Evolutionary conservation across 2,888 invertebrate species (phyloP).

Genomic region (Brachypterus glaber): DNA sequence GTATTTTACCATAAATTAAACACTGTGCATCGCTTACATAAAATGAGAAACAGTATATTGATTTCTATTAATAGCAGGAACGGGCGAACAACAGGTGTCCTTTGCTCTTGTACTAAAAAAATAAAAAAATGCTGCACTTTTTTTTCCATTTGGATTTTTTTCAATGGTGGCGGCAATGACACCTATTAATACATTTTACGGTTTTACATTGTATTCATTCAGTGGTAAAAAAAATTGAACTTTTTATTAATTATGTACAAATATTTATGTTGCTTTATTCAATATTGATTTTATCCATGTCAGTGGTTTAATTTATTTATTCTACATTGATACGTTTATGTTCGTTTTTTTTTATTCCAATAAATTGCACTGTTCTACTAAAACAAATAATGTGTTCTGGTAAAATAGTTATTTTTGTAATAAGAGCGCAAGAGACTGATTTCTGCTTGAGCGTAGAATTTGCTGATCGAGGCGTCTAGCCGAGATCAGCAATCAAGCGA

Average conservation of each 20-base stretch:
- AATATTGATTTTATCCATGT: conserved; percentile 15
- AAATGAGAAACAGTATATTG: conserved; percentile 29
- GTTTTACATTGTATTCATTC: conserved; percentile 34
- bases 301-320: conserved; percentile 15
- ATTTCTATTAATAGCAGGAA: conserved; percentile 33
- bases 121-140: conserved; percentile 28
- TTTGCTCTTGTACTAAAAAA: conserved; percentile 22
- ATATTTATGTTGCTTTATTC: conserved; percentile 19
- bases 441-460: no score
- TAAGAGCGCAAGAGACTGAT: no score
- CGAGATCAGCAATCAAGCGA: no score
- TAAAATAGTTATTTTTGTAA: no score
- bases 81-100: conserved; percentile 35
- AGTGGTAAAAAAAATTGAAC: conserved; percentile 30
- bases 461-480: no score
- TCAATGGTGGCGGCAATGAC: conserved; percentile 36
- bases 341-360: conserved; percentile 15
- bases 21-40: no score
- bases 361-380: conserved; percentile 5
- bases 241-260: conserved; percentile 32
- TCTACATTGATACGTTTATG: conserved; percentile 14
- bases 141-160: no score
- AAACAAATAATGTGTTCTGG: no score
- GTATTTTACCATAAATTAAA: no score
- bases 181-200: conserved; percentile 40